Percentiles rank a stretch among this genome's conserved stretches.
Evolutionary conservation across 1,140 invertebrate genomes (phyloP).

Genomic region (Epicauta chinensis): DNA sequence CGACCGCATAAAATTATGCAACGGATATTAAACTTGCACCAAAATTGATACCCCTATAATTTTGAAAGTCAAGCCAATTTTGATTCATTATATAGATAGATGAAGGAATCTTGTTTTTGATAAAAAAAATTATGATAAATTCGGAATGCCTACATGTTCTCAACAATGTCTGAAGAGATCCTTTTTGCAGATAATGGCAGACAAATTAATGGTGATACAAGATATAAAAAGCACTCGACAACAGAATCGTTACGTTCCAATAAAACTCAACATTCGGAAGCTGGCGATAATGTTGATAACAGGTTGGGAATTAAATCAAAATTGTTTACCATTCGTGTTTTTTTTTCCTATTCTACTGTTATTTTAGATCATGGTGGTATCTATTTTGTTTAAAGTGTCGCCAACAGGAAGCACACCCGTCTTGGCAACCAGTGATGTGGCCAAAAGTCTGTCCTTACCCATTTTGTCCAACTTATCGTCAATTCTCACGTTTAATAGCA

Average conservation of each 20-base stretch:
- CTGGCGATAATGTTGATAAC: conserved; percentile 26
- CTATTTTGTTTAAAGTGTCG: conserved; percentile 63
- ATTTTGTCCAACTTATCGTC: conserved; percentile 71
- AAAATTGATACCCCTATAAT: too few relatives aligned
- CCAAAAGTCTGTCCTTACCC: conserved; percentile 70
- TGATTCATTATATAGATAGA: too few relatives aligned
- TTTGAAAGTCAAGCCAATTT: too few relatives aligned
- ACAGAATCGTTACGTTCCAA: conserved; percentile 37
- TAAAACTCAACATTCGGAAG: conserved; percentile 36
- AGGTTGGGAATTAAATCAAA: conserved; percentile 22
- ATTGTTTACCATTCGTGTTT: background rate
- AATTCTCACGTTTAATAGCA: conserved; percentile 64
- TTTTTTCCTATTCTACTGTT: too few relatives aligned
- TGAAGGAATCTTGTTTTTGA: too few relatives aligned
- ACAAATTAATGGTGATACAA: conserved; percentile 29
- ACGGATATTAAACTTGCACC: too few relatives aligned
- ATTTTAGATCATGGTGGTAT: conserved; percentile 73
- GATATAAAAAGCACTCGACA: conserved; percentile 36
- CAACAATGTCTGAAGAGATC: background rate
- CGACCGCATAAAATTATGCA: too few relatives aligned
- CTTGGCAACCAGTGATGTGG: conserved; percentile 74
- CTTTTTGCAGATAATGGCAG: conserved; percentile 27
- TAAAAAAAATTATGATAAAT: too few relatives aligned
- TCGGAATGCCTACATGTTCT: too few relatives aligned
- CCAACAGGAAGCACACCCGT: conserved; percentile 58